phyloP scores from a whole-genome alignment of 2,888 invertebrate species.

The Phorcus lineatus region DNA sequence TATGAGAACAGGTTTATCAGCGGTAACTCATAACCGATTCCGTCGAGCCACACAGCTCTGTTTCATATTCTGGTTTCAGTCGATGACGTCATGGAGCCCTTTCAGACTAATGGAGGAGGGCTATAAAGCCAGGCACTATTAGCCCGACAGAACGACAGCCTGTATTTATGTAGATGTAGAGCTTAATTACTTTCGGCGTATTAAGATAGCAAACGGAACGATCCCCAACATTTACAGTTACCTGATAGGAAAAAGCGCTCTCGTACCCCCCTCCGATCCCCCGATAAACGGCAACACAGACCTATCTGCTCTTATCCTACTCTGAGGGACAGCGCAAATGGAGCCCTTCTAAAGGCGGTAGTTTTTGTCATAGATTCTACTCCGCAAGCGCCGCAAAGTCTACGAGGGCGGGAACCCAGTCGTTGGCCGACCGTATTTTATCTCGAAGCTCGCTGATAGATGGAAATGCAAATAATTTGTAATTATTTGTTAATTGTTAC shows the following conservation, averaged over 20 bases:
- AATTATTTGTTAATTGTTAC: conserved; percentile 31
- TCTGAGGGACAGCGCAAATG: conserved; percentile 22
- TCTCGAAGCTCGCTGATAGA: conserved; percentile 17
- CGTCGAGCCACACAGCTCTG: too few species aligned
- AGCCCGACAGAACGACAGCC: background rate
- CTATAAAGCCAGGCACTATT: background rate
- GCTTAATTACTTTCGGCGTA: background rate
- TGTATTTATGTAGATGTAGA: background rate
- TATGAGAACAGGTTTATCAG: too few species aligned
- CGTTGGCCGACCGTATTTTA: background rate
- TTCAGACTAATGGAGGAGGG: background rate
- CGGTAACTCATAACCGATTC: too few species aligned
- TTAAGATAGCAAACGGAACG: background rate
- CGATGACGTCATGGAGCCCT: background rate
- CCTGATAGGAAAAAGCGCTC: background rate
- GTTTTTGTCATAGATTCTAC: conserved; percentile 12
- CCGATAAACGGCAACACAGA: background rate
- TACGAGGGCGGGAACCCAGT: conserved; percentile 16
- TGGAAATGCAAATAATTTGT: conserved; percentile 23
- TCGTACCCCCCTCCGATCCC: too few species aligned
- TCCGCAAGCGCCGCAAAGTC: conserved; percentile 20
- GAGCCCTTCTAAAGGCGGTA: background rate
- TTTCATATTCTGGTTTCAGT: background rate
- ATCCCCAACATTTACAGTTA: background rate
- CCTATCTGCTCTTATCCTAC: background rate